These are phyloP conservation scores for Blastobasis adustella DNA, from an alignment of 2,888 invertebrate genomes.

Conservation along the genomic window DNA sequence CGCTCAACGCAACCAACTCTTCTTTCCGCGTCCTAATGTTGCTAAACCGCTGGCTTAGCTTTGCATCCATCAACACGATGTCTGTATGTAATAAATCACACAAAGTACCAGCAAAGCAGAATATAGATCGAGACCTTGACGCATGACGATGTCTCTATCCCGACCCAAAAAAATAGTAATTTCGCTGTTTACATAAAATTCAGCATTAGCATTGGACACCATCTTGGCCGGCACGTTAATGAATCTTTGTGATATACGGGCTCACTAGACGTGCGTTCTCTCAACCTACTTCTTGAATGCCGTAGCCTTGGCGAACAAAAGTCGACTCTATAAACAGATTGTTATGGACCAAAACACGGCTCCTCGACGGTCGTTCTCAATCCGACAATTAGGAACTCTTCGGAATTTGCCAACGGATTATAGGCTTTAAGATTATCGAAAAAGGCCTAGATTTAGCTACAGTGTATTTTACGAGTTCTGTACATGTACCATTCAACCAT, in stretches of 20 bases:
- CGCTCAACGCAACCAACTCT: no score
- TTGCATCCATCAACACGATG: no score
- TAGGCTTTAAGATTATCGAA: conserved; percentile 35
- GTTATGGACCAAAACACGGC: no score
- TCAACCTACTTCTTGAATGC: conserved; percentile 71
- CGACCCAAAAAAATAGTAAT: no score
- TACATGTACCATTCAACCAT: conserved; percentile 72
- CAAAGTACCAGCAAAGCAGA: no score
- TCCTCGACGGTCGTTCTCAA: conserved; percentile 49
- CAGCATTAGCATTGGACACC: background rate
- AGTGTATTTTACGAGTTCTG: conserved; percentile 37
- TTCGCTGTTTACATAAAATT: no score
- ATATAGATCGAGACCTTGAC: no score
- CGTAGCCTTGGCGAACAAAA: conserved; percentile 42
- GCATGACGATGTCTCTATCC: no score
- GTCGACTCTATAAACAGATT: conserved; percentile 43
- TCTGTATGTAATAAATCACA: no score
- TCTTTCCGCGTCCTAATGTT: no score
- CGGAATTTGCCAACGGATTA: conserved; percentile 36
- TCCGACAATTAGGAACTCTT: conserved; percentile 64
- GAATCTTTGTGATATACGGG: conserved; percentile 67
- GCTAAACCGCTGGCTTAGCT: no score
- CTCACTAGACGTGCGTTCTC: conserved; percentile 64
- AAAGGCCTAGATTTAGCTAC: conserved; percentile 36
- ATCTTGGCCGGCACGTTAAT: conserved; percentile 32